Percentiles rank a stretch among this genome's conserved stretches.
phyloP scores from a whole-genome alignment of 1,140 invertebrate species.

The Drosophila ohnishii region DNA sequence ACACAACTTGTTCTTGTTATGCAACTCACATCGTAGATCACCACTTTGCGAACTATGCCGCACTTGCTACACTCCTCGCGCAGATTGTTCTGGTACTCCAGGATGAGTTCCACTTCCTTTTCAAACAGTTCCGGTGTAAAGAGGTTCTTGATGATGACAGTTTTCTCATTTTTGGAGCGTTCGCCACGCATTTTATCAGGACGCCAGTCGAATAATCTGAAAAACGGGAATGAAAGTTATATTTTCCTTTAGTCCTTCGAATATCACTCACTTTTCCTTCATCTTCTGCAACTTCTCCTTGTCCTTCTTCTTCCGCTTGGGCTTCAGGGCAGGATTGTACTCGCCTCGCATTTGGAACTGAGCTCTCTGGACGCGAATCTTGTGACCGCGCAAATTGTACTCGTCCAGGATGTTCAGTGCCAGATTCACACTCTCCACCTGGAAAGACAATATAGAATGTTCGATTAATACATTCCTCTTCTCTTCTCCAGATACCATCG shows the following conservation, averaged over 20 bases:
- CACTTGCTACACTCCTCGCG: conserved; percentile 95
- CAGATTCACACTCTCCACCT: conserved; percentile 96
- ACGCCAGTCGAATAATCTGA: conserved; percentile 96
- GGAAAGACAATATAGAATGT: conserved; percentile 32
- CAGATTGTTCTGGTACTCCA: conserved; percentile 96
- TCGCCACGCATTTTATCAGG: conserved; percentile 95
- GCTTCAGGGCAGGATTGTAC: conserved; percentile 97
- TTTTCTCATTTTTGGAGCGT: conserved; percentile 92
- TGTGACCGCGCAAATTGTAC: conserved; percentile 90
- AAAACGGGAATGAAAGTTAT: not conserved
- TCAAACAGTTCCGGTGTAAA: conserved; percentile 96
- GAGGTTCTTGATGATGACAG: conserved; percentile 97
- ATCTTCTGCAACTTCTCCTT: conserved; percentile 95
- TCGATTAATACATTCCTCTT: not conserved
- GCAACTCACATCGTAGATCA: conserved; percentile 96
- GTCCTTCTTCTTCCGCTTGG: conserved; percentile 95
- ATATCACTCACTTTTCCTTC: conserved; percentile 91
- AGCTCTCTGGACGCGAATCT: conserved; percentile 94
- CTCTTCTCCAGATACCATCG: conserved; percentile 58
- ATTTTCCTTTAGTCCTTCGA: not conserved
- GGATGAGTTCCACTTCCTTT: conserved; percentile 92
- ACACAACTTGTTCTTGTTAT: not conserved
- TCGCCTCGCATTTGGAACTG: conserved; percentile 97
- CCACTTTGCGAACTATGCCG: conserved; percentile 96
- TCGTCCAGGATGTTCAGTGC: conserved; percentile 97